phyloP scores from a whole-genome alignment of 2,888 invertebrate species.

The Chrysodeixis includens region DNA sequence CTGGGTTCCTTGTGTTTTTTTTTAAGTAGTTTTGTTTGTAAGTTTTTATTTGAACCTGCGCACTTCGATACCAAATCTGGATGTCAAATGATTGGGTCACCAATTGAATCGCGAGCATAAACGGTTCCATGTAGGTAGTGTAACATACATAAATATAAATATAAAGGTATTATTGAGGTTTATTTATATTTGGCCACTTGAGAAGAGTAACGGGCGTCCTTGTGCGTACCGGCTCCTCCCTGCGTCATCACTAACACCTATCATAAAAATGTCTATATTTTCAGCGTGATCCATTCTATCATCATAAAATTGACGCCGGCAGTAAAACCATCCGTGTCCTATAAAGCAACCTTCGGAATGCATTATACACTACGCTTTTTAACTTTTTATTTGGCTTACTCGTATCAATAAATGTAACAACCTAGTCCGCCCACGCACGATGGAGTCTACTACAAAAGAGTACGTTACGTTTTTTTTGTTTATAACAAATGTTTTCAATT shows the following conservation, averaged over 20 bases:
- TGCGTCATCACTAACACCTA: constrained; percentile 71
- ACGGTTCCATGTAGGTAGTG: background rate
- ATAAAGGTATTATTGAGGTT: constrained; percentile 20
- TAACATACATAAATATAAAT: background rate
- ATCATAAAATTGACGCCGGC: constrained; percentile 79
- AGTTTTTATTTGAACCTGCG: too few relatives aligned
- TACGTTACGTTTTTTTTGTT: background rate
- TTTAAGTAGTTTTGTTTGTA: too few relatives aligned
- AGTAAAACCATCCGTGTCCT: constrained; percentile 75
- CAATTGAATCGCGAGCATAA: background rate
- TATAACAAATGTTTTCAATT: background rate
- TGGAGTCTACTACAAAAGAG: background rate
- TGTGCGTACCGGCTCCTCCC: constrained; percentile 55
- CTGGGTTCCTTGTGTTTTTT: too few relatives aligned
- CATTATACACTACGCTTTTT: constrained; percentile 58
- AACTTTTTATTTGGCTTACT: constrained; percentile 38
- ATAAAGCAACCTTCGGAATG: constrained; percentile 64
- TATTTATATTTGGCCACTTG: constrained; percentile 46
- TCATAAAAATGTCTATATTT: constrained; percentile 82
- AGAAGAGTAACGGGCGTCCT: constrained; percentile 48
- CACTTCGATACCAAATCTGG: background rate
- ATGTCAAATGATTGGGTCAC: background rate
- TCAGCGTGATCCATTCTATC: constrained; percentile 78
- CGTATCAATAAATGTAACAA: constrained; percentile 1
- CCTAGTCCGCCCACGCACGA: background rate